Conservation (phyloP, 2,888 invertebrate species). For the Hecatera dysodea region DNA sequence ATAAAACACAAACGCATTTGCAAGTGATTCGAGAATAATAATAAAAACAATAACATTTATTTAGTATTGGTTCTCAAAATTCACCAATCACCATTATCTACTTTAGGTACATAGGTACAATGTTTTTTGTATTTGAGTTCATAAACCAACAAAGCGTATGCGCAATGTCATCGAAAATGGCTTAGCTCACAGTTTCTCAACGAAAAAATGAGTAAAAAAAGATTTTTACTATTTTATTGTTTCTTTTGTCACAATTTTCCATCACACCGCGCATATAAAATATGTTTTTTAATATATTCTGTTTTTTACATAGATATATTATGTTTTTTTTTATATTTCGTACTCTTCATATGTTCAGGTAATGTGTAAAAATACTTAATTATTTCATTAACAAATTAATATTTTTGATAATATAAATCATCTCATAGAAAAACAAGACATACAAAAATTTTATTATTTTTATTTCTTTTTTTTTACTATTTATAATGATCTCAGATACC, state of each 20-base stretch:
- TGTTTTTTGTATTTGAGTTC: constrained; percentile 84
- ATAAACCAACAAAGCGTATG: constrained; percentile 87
- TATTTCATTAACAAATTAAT: constrained; percentile 87
- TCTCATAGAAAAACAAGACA: constrained; percentile 87
- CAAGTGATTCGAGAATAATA: constrained; percentile 90
- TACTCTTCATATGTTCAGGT: constrained; percentile 87
- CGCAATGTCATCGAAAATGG: constrained; percentile 75
- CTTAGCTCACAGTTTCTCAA: constrained; percentile 40
- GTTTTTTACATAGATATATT: constrained; percentile 85
- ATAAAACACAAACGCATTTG: constrained; percentile 86
- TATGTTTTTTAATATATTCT: constrained; percentile 86
- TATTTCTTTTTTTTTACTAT: constrained; percentile 70
- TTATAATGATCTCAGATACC: constrained; percentile 75
- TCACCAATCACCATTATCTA: constrained; percentile 83
- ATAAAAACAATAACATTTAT: constrained; percentile 90
- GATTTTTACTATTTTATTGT: constrained; percentile 35
- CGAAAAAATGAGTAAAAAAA: constrained; percentile 49
- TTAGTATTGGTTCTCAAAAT: constrained; percentile 89
- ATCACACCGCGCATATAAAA: constrained; percentile 80
- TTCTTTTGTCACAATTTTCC: constrained; percentile 63
- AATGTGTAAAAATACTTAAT: constrained; percentile 90
- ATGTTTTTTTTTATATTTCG: constrained; percentile 79
- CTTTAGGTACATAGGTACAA: constrained; percentile 90
- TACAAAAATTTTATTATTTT: constrained; percentile 81
- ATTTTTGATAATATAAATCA: constrained; percentile 86